These are phyloP conservation scores for Lepeophtheirus nordmannii DNA, from an alignment of 2,888 invertebrate genomes.

Conservation along the genomic window DNA sequence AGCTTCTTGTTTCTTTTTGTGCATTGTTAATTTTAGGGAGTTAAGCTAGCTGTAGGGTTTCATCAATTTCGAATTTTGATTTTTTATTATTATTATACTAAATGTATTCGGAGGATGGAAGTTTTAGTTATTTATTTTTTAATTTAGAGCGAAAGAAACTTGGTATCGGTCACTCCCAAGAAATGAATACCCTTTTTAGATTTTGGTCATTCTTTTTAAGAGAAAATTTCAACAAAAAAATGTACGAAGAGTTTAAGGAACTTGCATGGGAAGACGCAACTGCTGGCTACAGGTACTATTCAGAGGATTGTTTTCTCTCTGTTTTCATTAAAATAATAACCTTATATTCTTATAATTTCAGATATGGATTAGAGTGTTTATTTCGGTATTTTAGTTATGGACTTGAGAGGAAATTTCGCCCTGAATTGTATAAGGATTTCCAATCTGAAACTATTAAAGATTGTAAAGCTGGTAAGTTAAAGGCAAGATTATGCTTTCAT, in stretches of 20 bases:
- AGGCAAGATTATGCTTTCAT: neutral
- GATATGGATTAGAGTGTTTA: constrained; percentile 47
- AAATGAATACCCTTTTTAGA: constrained; percentile 97
- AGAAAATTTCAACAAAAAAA: constrained; percentile 91
- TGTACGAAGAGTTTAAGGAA: constrained; percentile 89
- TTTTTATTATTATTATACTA: too few species aligned
- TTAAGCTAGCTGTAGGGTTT: too few species aligned
- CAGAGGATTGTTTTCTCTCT: neutral
- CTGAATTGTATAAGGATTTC: constrained; percentile 89
- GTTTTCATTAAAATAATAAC: constrained; percentile 16
- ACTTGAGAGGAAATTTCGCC: constrained; percentile 83
- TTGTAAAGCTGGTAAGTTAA: constrained; percentile 57
- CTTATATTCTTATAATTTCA: constrained; percentile 29
- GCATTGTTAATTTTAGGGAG: too few species aligned
- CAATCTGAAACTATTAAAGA: constrained; percentile 79
- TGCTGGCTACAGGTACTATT: constrained; percentile 68
- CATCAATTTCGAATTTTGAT: too few species aligned
- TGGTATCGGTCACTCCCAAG: constrained; percentile 86
- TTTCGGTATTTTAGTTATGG: constrained; percentile 98
- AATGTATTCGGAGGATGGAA: too few species aligned
- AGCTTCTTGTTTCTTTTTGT: neutral
- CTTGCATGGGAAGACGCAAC: constrained; percentile 85
- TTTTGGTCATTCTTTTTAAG: constrained; percentile 99
- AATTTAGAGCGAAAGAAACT: constrained; percentile 70
- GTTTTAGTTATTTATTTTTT: constrained; percentile 25